Conservation (phyloP, 2,113 vertebrate species). For the Ardeotis arabs region DNA sequence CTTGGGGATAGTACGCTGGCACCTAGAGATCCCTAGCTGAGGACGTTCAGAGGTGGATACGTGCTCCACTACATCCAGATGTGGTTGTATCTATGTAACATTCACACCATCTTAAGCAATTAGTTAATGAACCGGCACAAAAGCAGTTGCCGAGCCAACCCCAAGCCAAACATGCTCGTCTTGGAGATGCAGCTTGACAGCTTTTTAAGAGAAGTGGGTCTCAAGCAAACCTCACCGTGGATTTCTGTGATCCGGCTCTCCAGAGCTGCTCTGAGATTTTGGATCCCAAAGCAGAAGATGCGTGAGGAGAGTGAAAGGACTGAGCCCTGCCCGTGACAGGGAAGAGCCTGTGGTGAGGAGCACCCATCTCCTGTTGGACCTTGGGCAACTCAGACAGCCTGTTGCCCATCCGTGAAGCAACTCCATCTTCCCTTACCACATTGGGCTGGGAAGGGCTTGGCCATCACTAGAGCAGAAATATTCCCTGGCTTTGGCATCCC, state of each 20-base stretch:
- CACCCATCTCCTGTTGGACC: background rate
- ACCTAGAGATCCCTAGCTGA: background rate
- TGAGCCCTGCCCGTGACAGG: background rate
- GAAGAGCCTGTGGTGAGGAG: background rate
- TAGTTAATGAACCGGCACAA: conserved; percentile 24
- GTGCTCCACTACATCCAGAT: fast-evolving
- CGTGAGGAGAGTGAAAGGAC: background rate
- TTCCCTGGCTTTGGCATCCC: background rate
- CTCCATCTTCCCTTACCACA: background rate
- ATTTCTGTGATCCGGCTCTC: background rate
- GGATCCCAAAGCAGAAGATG: fast-evolving
- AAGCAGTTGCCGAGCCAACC: conserved; percentile 48
- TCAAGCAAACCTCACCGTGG: background rate
- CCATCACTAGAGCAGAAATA: background rate
- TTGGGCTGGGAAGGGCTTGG: background rate
- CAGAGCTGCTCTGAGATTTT: background rate
- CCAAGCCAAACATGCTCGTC: background rate
- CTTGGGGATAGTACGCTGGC: background rate
- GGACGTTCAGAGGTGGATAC: background rate
- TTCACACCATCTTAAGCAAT: conserved; percentile 23
- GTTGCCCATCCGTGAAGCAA: background rate
- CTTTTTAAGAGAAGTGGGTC: background rate
- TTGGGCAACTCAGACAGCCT: background rate
- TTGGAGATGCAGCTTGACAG: conserved; percentile 32
- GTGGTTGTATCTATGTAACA: background rate